phyloP scores from a whole-genome alignment of 2,888 invertebrate species.

The Trichacis sp. region DNA sequence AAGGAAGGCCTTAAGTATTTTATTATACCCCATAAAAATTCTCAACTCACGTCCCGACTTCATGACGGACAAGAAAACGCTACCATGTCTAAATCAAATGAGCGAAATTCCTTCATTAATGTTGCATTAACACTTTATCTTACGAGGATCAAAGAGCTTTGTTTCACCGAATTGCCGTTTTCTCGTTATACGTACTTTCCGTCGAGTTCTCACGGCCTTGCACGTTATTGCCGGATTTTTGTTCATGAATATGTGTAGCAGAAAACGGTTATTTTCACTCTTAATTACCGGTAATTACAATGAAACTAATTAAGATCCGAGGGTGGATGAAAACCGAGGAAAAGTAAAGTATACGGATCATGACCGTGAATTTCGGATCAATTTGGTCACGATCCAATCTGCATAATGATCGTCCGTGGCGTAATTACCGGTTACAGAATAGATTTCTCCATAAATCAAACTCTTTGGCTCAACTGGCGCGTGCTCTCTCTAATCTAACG shows the following conservation, averaged over 20 bases:
- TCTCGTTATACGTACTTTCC: background rate
- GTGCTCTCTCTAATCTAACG: constrained; percentile 1
- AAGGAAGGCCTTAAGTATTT: too few relatives aligned
- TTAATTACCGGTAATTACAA: background rate
- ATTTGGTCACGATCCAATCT: constrained; percentile 13
- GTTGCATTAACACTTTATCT: too few relatives aligned
- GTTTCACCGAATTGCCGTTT: too few relatives aligned
- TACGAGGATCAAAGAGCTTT: too few relatives aligned
- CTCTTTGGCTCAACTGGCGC: constrained; percentile 3
- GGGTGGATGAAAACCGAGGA: background rate
- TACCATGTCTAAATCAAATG: too few relatives aligned
- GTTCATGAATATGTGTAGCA: background rate
- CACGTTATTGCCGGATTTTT: background rate
- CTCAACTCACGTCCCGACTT: too few relatives aligned
- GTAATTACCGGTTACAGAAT: constrained; percentile 12
- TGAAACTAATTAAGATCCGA: background rate
- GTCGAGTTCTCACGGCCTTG: background rate
- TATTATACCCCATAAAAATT: too few relatives aligned
- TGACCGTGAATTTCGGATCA: constrained; percentile 30
- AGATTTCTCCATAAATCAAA: constrained; percentile 22
- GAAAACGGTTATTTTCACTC: background rate
- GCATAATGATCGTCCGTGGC: constrained; percentile 21
- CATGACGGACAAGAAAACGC: too few relatives aligned
- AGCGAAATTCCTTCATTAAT: too few relatives aligned
- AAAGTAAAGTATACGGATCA: background rate